Base-by-base conservation (phyloP, 2,797 vertebrate genomes). In the Squalus acanthias region DNA sequence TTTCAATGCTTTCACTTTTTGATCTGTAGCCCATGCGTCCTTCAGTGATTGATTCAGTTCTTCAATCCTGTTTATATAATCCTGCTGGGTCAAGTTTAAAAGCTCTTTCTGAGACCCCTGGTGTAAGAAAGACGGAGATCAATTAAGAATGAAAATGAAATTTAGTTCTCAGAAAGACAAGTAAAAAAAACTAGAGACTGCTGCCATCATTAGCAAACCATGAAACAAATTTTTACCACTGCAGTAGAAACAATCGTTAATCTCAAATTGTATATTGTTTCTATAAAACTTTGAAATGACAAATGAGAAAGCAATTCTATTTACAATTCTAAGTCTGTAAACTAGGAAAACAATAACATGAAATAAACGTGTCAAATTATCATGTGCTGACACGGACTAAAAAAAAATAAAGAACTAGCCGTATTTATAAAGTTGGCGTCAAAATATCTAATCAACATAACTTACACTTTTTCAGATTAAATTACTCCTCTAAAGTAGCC, bases 1-100 rank as follows among this genome's bases (percentile, higher is more conserved):
- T 97, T 99, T 99, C 96, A 99, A 97, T 96, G 99, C 99, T 98
- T 99, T 99, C 96, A 99, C 99, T 98, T 99, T 99, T 98, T 99
- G 99, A 97, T 99, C 99, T 0, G 99, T 99, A 96, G 99, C 98
- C 99, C 99, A 99, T 60, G 99, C 99, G 39, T 99, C 99, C 97
- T 99, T 99, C 96, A 99, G 97, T 1, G 99, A 99, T 97, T 99
- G 99, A 97, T 99, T 99, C 92, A 99, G 98, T 96, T 99, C 99
- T 97, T 99, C 99, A 13, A 99, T 99, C 94, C 99, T 98, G 97
- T 99, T 99, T 96, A 99, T 98, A 0, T 99, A 99, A 95, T 99
- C 99, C 98, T 99, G 99, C 97, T 99, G 99, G 96, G 99, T 99
- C 96, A 99, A 98, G 97, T 99, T 99, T 97, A 99, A 96, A 96